A percentile compares a stretch with the other conserved stretches of the same genome.
Conservation (phyloP, 2,113 vertebrate species). For the Ictalurus punctatus region DNA sequence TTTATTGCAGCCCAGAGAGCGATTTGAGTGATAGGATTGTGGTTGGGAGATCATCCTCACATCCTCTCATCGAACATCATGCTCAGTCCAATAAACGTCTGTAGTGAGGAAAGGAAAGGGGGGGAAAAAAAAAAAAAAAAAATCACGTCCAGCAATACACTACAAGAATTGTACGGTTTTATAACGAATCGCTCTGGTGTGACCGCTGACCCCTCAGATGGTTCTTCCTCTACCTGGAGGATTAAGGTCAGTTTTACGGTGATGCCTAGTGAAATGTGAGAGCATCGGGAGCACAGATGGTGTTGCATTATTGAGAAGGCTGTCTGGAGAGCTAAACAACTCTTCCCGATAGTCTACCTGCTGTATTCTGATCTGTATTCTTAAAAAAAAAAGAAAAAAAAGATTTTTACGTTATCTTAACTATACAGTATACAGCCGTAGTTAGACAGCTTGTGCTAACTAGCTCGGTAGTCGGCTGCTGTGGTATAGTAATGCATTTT, state of each 20-base stretch:
- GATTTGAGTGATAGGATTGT: background rate
- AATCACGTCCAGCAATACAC: no score
- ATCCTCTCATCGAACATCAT: background rate
- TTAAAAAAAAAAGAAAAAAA: no score
- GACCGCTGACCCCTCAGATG: background rate
- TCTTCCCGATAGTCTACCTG: background rate
- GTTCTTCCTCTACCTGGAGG: background rate
- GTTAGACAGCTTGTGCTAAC: background rate
- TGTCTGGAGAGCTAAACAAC: background rate
- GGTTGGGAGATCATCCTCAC: background rate
- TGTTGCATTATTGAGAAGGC: slow-evolving; percentile 45
- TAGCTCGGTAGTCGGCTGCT: background rate
- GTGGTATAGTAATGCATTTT: background rate
- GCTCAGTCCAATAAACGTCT: background rate
- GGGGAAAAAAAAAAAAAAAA: no score
- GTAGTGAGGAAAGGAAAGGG: background rate
- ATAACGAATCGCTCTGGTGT: background rate
- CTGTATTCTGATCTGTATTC: background rate
- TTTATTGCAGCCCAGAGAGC: background rate
- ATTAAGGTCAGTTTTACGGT: slow-evolving; percentile 6
- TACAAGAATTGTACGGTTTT: background rate
- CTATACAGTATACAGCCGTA: background rate
- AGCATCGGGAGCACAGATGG: slow-evolving; percentile 50
- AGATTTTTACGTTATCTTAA: background rate
- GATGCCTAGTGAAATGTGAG: slow-evolving; percentile 15